A percentile compares a stretch with the other conserved stretches of the same genome.
These are phyloP conservation scores for Gymnothorax reevesii DNA, from an alignment of 2,797 vertebrate species.

Conservation along the genomic window DNA sequence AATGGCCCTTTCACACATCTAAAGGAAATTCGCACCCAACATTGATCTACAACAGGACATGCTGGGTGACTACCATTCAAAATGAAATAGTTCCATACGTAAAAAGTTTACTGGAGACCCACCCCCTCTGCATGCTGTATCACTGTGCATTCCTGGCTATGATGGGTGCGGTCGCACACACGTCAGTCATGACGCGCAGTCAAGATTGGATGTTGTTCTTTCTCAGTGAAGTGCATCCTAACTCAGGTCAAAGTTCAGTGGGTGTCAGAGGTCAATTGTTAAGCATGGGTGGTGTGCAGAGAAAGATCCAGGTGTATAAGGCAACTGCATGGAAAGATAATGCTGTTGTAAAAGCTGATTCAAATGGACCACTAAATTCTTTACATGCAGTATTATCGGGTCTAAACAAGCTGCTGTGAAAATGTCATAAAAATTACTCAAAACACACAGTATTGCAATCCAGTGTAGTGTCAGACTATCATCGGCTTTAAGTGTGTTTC, in stretches of 20 bases:
- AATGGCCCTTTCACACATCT: not conserved
- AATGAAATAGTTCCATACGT: not conserved
- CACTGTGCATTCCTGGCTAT: not conserved
- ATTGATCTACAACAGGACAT: not conserved
- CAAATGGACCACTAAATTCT: not conserved
- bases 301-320: not conserved
- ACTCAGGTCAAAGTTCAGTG: not conserved
- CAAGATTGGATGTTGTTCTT: not conserved
- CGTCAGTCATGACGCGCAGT: not conserved
- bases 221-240: not conserved
- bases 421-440: not conserved
- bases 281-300: not conserved
- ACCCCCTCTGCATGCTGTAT: not conserved
- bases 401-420: not conserved
- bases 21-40: not conserved
- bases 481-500: not conserved
- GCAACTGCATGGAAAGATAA: not conserved
- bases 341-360: slow-evolving; percentile 1
- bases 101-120: not conserved
- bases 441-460: not conserved
- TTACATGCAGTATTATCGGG: not conserved
- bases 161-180: not conserved
- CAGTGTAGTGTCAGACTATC: not conserved
- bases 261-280: not conserved
- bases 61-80: not conserved